phyloP scores from a whole-genome alignment of 53 echinoderm and acorn worm species.

The Holothuria scabra region DNA sequence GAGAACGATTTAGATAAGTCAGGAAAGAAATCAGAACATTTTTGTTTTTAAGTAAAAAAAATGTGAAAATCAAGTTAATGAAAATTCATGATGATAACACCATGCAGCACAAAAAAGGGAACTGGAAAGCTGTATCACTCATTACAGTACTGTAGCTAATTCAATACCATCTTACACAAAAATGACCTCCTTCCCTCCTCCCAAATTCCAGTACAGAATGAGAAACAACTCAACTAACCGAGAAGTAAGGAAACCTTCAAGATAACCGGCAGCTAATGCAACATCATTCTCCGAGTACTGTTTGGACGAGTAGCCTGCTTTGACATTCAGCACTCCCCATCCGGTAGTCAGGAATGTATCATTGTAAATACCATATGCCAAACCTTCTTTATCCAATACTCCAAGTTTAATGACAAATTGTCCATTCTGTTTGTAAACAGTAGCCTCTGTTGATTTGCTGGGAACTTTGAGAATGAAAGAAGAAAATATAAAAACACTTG shows the following conservation, averaged over 20 bases:
- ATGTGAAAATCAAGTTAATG: no score
- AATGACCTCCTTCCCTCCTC: no score
- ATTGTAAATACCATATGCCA: constrained; percentile 83
- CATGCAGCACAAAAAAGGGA: no score
- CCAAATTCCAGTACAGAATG: no score
- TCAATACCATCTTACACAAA: no score
- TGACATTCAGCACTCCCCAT: constrained; percentile 86
- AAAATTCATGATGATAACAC: no score
- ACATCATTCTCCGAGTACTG: constrained; percentile 57
- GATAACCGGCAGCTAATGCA: constrained; percentile 80
- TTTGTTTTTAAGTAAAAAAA: no score
- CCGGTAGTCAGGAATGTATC: constrained; percentile 77
- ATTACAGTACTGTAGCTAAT: no score
- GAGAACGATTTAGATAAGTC: no score
- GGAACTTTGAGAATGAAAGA: neutral
- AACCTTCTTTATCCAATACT: constrained; percentile 58
- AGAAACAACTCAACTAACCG: constrained; percentile 58
- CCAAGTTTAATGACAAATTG: constrained; percentile 64
- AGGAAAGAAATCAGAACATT: no score
- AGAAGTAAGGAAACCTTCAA: constrained; percentile 84
- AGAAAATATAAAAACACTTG: no score
- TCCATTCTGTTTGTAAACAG: constrained; percentile 59
- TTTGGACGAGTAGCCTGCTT: constrained; percentile 58
- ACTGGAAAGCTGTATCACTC: no score
- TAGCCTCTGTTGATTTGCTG: constrained; percentile 28